phyloP scores from a whole-genome alignment of 2,113 vertebrate species.

The Dromiciops gliroides region DNA sequence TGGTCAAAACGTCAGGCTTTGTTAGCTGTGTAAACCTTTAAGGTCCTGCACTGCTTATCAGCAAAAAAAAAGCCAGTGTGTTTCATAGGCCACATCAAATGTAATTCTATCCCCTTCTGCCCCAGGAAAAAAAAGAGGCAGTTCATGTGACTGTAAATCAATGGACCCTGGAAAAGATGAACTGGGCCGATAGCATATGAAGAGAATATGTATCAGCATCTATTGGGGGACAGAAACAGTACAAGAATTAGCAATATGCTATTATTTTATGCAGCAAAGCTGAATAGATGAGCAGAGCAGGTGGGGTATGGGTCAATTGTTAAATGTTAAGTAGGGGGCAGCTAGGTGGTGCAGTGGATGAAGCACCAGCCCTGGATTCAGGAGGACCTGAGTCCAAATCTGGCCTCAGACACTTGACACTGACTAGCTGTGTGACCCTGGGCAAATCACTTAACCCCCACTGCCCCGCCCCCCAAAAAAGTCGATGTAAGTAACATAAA shows the following conservation, averaged over 20 bases:
- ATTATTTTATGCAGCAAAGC: neutral
- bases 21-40: neutral
- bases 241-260: neutral
- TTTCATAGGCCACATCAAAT: neutral
- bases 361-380: no score
- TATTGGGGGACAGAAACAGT: neutral
- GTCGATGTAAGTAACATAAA: constrained; percentile 27
- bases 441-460: no score
- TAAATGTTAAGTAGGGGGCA: no score
- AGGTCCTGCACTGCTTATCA: neutral
- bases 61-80: neutral
- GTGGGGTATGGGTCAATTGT: neutral
- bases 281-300: neutral
- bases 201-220: neutral
- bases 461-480: no score
- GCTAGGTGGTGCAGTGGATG: no score
- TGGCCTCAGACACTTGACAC: no score
- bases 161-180: neutral
- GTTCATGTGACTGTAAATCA: no score
- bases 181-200: neutral
- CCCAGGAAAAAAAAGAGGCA: neutral
- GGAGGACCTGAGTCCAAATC: no score
- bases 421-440: no score
- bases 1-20: neutral
- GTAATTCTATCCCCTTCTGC: neutral